These are phyloP conservation scores for Agrotis puta DNA, from an alignment of 2,888 invertebrate species.

Conservation along the genomic window DNA sequence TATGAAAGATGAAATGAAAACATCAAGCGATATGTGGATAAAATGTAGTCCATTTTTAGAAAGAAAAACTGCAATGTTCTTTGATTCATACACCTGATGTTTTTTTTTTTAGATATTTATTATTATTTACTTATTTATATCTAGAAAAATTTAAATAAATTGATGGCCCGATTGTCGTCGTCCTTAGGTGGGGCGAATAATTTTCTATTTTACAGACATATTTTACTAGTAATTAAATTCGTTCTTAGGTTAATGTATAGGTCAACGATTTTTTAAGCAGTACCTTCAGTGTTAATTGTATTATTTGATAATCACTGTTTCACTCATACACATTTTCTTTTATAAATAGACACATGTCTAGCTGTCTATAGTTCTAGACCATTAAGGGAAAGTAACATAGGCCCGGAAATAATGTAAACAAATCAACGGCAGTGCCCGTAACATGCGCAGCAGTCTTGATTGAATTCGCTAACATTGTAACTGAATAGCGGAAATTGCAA, in stretches of 20 bases:
- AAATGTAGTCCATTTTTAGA: neutral
- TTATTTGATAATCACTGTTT: neutral
- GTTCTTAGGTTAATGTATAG: too few species aligned
- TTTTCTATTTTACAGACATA: too few species aligned
- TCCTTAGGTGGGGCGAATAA: too few species aligned
- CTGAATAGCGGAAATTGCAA: conserved; percentile 51
- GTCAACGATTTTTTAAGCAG: too few species aligned
- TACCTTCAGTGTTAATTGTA: neutral
- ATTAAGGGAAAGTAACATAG: conserved; percentile 28
- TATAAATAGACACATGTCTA: neutral
- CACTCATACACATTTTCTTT: neutral
- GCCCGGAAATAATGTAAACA: conserved; percentile 8
- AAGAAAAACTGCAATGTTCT: neutral
- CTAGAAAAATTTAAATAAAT: too few species aligned
- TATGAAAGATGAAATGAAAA: neutral
- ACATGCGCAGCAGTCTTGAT: conserved; percentile 35
- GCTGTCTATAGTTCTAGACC: neutral
- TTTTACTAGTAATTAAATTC: too few species aligned
- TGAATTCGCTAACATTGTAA: conserved; percentile 54
- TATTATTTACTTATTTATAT: too few species aligned
- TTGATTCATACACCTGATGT: neutral
- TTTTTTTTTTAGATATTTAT: too few species aligned
- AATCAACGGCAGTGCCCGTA: conserved; percentile 23
- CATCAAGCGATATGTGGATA: neutral
- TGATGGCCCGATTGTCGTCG: too few species aligned